These are phyloP conservation scores for Megathymus violae DNA, from an alignment of 1,140 invertebrate species.

Conservation along the genomic window DNA sequence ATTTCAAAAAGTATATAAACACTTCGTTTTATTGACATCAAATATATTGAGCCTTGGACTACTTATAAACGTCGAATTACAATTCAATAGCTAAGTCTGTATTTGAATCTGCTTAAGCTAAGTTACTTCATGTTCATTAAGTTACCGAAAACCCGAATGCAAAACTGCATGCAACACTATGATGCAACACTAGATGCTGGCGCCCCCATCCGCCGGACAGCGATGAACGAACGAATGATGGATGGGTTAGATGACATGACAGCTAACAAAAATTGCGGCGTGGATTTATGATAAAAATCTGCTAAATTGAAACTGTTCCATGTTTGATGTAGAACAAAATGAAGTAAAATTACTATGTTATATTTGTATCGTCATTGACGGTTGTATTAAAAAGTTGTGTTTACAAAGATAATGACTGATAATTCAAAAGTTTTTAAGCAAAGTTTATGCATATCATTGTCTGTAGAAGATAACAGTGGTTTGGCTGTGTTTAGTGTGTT, in stretches of 20 bases:
- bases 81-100: too few species aligned
- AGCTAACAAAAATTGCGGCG: constrained; percentile 74
- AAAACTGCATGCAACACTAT: too few species aligned
- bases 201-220: not conserved
- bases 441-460: constrained; percentile 83
- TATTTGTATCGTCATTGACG: constrained; percentile 30
- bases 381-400: constrained; percentile 49
- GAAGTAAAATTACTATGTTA: constrained; percentile 33
- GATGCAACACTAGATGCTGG: not conserved
- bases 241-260: constrained; percentile 64
- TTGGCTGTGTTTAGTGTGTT: constrained; percentile 65
- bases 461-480: constrained; percentile 61
- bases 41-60: too few species aligned
- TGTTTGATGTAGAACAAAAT: constrained; percentile 31
- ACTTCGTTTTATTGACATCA: too few species aligned
- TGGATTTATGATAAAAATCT: constrained; percentile 77
- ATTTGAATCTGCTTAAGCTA: too few species aligned
- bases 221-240: constrained; percentile 44
- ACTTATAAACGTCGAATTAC: too few species aligned
- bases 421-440: constrained; percentile 74
- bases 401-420: constrained; percentile 74
- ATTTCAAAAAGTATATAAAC: too few species aligned
- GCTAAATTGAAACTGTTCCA: constrained; percentile 65
- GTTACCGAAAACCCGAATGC: too few species aligned
- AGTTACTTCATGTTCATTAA: too few species aligned